These are phyloP conservation scores for Cataglyphis livida DNA, from an alignment of 2,888 invertebrate genomes.

Conservation along the genomic window DNA sequence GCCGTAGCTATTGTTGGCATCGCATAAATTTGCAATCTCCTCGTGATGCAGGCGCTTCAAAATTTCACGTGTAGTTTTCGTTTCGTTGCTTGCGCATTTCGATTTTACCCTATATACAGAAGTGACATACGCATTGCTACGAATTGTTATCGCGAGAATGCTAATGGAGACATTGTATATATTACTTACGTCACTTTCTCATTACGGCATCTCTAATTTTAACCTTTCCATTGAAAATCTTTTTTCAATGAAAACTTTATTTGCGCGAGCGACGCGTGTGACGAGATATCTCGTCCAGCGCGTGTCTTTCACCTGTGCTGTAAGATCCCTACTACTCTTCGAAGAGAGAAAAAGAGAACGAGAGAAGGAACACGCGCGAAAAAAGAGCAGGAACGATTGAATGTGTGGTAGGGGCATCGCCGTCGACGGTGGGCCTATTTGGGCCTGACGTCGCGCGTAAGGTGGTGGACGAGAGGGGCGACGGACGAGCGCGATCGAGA, in stretches of 20 bases:
- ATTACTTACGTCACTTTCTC: conserved; percentile 28
- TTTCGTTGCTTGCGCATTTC: neutral
- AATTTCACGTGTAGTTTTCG: neutral
- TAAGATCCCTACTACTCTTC: conserved; percentile 42
- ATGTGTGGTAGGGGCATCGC: conserved; percentile 25
- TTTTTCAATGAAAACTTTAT: conserved; percentile 11
- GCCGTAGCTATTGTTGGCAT: neutral
- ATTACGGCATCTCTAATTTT: conserved; percentile 23
- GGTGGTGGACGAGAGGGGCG: conserved; percentile 67
- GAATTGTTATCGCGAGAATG: conserved; percentile 3
- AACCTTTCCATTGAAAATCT: conserved; percentile 16
- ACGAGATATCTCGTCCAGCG: conserved; percentile 40
- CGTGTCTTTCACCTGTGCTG: conserved; percentile 77
- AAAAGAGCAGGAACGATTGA: conserved; percentile 37
- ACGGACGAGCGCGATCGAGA: conserved; percentile 75
- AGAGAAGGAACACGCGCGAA: conserved; percentile 12
- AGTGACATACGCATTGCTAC: too few relatives aligned
- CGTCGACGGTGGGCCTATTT: conserved; percentile 73
- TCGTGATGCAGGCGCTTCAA: neutral
- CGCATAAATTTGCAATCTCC: neutral
- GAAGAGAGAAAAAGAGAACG: conserved; percentile 13
- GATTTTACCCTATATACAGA: neutral
- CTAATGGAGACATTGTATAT: neutral
- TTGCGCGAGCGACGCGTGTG: neutral
- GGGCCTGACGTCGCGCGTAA: conserved; percentile 61